Base-by-base conservation (phyloP, 2,888 invertebrate species). In the Caenorhabditis sp. region DNA sequence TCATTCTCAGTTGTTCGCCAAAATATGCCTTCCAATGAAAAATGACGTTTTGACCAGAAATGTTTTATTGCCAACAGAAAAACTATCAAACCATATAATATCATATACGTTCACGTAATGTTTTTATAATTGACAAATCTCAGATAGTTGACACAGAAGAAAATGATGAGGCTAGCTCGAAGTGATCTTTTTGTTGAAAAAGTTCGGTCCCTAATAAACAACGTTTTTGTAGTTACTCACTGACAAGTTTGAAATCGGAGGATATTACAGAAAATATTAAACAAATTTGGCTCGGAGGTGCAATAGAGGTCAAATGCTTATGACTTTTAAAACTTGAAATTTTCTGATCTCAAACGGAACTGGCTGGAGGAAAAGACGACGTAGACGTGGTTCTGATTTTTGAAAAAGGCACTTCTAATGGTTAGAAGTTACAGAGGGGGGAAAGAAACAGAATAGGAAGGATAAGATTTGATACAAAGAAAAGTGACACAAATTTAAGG, bases 231-330 rank as follows among this genome's bases (percentile, higher is more conserved):
- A 18, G 37, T n/a, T 51, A 61, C n/a, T n/a, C n/a, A n/a, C 51
- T 60, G 69, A 18, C 47, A 24, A 40, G 13, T 40, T 24, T 8
- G 40, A 58, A 37, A 26, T 51, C 18, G 18, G 24, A 55, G 13
- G n/a, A 35, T 22, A 32, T 53, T 61, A 18, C 2, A 47, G 53
- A 53, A 47, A 9, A 47, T 47, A 47, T 11, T 15, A 11, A 15
- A 40, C 13, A 15, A 13, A 47, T 47, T 47, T 47, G 47, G 47
- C 9, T 47, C 3, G 47, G 47, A 18, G 47, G 26, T 64, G 61
- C 62, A 61, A 47, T n/a, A n/a, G 62, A 71, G 71, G 62, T 71
- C 47, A 71, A 71, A 71, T 71, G 71, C 71, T 40, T 26, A 47
- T 71, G 71, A 71, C 62, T 47, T 47, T 47, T 47, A 4, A 18